phyloP scores from a whole-genome alignment of 1,140 invertebrate species.

The Daktulosphaira vitifoliae region DNA sequence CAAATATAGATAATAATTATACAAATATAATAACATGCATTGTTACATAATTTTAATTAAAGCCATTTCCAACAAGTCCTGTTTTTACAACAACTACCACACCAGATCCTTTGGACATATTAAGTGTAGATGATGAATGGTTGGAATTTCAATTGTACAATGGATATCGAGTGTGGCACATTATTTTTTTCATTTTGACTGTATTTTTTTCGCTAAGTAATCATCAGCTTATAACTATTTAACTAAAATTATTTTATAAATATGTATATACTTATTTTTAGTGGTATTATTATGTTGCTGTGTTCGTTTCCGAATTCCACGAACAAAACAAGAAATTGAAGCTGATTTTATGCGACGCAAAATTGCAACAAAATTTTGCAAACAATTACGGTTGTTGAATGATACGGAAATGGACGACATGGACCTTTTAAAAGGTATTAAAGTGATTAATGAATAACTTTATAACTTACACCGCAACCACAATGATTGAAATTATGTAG shows the following conservation, averaged over 20 bases:
- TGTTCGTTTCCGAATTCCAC: constrained; percentile 72
- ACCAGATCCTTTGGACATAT: background rate
- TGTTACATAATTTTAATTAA: no score
- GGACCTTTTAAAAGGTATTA: constrained; percentile 64
- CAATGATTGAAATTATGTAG: constrained; percentile 1
- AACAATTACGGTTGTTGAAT: constrained; percentile 67
- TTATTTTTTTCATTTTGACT: constrained; percentile 53
- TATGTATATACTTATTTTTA: constrained; percentile 27
- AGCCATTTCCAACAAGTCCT: background rate
- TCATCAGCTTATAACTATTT: no score
- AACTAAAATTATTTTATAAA: constrained; percentile 36
- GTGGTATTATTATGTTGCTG: constrained; percentile 76
- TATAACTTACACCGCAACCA: no score
- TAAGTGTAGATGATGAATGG: constrained; percentile 5
- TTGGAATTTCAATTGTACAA: background rate
- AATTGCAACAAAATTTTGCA: constrained; percentile 70
- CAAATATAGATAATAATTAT: no score
- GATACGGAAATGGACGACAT: constrained; percentile 78
- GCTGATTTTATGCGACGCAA: constrained; percentile 76
- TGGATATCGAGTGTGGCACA: constrained; percentile 51
- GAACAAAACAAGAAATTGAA: constrained; percentile 88
- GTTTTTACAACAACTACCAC: background rate
- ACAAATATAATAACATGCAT: no score
- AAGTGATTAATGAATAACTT: background rate
- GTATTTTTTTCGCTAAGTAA: constrained; percentile 49